A percentile compares a stretch with the other conserved stretches of the same genome.
Evolutionary conservation across 2,888 invertebrate genomes (phyloP).

Genomic region (Cenopis cana): DNA sequence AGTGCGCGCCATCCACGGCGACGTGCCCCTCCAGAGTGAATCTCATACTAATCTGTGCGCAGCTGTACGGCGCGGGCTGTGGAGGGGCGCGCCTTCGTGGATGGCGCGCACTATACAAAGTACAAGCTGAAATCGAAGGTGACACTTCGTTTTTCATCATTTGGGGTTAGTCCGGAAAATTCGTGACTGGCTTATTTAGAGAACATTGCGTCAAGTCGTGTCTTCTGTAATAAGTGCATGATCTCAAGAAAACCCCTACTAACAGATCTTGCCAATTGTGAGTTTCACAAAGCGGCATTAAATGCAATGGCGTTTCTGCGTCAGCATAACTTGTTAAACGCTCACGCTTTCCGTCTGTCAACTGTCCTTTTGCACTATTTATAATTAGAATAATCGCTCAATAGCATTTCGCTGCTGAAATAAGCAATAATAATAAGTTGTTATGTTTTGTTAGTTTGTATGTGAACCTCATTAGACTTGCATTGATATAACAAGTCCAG

Average conservation of each 20-base stretch:
- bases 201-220: neutral
- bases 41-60: no score
- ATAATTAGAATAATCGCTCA: constrained; percentile 16
- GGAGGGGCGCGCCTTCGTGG: no score
- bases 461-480: constrained; percentile 9
- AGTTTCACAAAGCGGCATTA: neutral
- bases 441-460: constrained; percentile 26
- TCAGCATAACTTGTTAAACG: neutral
- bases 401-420: constrained; percentile 13
- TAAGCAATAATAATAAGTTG: constrained; percentile 36
- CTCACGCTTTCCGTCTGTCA: constrained; percentile 20
- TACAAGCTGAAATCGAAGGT: neutral
- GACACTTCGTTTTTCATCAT: neutral
- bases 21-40: no score
- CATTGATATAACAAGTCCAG: no score
- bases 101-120: no score
- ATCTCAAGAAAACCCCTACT: neutral
- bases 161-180: neutral
- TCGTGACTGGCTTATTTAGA: neutral
- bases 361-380: constrained; percentile 31
- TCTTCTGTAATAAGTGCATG: neutral
- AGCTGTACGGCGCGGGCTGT: no score
- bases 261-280: neutral
- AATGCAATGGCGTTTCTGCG: neutral
- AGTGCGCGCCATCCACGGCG: no score